Evolutionary conservation across 1,140 invertebrate species (phyloP).

Genomic region (Gerris buenoi): DNA sequence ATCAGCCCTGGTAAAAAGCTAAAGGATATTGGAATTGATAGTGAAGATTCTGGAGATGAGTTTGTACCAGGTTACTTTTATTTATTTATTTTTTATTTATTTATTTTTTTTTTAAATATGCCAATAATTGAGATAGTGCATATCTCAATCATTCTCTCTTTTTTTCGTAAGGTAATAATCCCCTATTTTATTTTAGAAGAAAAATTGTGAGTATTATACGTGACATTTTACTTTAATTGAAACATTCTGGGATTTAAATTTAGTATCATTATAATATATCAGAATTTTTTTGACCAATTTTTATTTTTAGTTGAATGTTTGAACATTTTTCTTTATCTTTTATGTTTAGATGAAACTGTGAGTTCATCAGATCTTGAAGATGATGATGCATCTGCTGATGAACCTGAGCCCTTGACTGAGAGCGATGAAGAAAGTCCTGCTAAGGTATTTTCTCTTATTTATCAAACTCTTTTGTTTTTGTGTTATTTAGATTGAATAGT

Average conservation of each 20-base stretch:
- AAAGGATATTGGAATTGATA: constrained; percentile 11
- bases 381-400: constrained; percentile 12
- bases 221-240: no score
- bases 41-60: constrained; percentile 22
- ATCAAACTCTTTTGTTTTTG: no score
- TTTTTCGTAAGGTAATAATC: no score
- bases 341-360: constrained; percentile 12
- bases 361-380: constrained; percentile 9
- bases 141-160: no score
- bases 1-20: constrained; percentile 6
- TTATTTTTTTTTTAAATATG: background rate
- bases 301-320: constrained; percentile 1
- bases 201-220: no score
- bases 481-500: no score
- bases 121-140: no score
- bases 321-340: background rate
- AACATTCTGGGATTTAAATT: no score
- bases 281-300: background rate
- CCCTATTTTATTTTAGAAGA: no score
- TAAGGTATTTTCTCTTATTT: constrained; percentile 22
- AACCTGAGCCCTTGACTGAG: constrained; percentile 23
- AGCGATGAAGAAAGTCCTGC: constrained; percentile 30
- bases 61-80: constrained; percentile 19
- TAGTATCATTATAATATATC: background rate
- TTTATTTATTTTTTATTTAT: constrained; percentile 2